Base-by-base conservation (phyloP, 2,888 invertebrate genomes). In the Dryomyza anilis region DNA sequence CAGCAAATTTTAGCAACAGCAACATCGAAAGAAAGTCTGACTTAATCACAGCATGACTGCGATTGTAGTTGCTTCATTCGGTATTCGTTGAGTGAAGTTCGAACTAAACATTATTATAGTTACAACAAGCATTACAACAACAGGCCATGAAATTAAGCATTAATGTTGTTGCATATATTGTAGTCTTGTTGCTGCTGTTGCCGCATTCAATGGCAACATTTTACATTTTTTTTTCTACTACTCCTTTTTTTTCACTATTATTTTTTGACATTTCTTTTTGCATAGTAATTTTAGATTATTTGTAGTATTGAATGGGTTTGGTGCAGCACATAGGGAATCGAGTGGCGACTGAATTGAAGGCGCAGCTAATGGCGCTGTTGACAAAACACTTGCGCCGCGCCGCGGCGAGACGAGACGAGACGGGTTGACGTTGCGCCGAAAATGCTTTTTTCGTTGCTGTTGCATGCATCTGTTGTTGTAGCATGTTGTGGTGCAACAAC, bases 351-450 rank as follows among this genome's bases (percentile, higher is more conserved):
- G 23, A n/a, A n/a, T n/a, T n/a, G n/a, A n/a, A n/a, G n/a, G n/a
- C n/a, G n/a, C n/a, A n/a, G 52, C 43, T 61, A 61, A 61, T 61
- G 53, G 61, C 23, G 30, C 53, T 52, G 61, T 46, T 61, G 61
- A 61, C 61, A 43, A 60, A n/a, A 60, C 50, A 39, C 60, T 60
- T 60, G 50, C 16, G 36, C n/a, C n/a, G n/a, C n/a, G n/a, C n/a
- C n/a, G n/a, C n/a, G n/a, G n/a, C n/a, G n/a, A n/a, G n/a, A n/a
- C n/a, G n/a, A n/a, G n/a, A n/a, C n/a, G n/a, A n/a, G 19, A 7
- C n/a, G 16, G 30, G 16, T 30, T 30, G 29, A 14, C 27, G 43
- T 29, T 5, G 16, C 46, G 30, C 12, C 8, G 21, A 10, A 25
- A 7, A 14, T 5, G 16, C 7, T 19, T 27, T 25, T 39, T 21